Conservation (phyloP, 2,797 vertebrate species). For the Agapornis canus region DNA sequence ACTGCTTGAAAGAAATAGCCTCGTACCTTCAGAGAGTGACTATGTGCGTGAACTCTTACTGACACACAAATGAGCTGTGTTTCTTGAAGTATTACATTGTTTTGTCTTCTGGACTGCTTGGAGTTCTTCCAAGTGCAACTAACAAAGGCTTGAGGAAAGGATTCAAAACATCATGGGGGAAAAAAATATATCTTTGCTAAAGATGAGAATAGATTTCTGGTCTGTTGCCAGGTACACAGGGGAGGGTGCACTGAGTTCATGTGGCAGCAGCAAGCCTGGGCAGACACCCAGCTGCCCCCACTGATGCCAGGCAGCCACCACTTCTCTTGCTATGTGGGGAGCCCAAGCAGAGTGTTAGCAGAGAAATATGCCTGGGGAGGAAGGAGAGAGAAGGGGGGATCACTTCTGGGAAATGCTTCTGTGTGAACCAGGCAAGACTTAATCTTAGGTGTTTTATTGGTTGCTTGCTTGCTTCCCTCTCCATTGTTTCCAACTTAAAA, state of each 20-base stretch:
- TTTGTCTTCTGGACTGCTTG: conserved; percentile 62
- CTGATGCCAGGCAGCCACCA: background rate
- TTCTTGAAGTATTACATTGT: conserved; percentile 46
- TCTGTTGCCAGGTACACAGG: background rate
- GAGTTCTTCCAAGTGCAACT: conserved; percentile 56
- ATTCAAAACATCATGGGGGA: background rate
- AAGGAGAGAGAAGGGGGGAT: background rate
- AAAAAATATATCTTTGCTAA: background rate
- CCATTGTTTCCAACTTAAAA: background rate
- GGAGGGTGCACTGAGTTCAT: background rate
- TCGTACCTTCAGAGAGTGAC: background rate
- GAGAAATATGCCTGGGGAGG: background rate
- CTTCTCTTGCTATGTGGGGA: accelerated
- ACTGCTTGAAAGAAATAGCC: background rate
- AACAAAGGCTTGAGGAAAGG: conserved; percentile 65
- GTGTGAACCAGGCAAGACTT: accelerated
- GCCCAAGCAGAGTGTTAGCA: background rate
- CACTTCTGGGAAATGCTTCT: accelerated
- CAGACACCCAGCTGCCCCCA: background rate
- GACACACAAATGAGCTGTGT: background rate
- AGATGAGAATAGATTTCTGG: conserved; percentile 48
- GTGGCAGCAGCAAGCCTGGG: accelerated
- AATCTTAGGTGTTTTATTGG: background rate
- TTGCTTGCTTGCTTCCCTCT: background rate
- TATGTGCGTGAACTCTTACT: background rate